Conservation (phyloP, 2,888 invertebrate genomes). For the Sinelater perroti region DNA sequence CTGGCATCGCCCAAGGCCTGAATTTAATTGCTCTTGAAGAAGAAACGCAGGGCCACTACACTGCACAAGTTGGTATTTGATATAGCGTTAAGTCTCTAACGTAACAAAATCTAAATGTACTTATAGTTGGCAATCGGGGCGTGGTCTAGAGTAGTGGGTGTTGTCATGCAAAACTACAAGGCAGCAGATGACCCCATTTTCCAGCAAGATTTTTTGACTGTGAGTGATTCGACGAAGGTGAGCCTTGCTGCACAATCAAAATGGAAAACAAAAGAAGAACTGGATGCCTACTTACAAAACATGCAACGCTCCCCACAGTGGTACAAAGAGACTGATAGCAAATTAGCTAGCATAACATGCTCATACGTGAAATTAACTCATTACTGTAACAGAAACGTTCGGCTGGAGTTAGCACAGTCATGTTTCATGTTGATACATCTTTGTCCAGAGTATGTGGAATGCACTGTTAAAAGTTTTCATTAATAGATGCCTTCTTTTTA, state of each 20-base stretch:
- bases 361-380: slow-evolving; percentile 65
- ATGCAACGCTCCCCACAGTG: slow-evolving; percentile 64
- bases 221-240: not conserved
- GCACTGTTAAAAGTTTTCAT: too few relatives aligned
- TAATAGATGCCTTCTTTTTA: too few relatives aligned
- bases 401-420: slow-evolving; percentile 69
- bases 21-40: slow-evolving; percentile 66
- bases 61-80: slow-evolving; percentile 63
- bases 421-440: slow-evolving; percentile 67
- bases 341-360: slow-evolving; percentile 63
- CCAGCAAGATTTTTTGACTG: not conserved
- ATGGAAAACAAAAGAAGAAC: slow-evolving; percentile 50
- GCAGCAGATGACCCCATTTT: slow-evolving; percentile 36
- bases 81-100: not conserved
- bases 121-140: slow-evolving; percentile 60
- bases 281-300: slow-evolving; percentile 57
- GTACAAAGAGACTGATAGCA: slow-evolving; percentile 67
- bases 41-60: slow-evolving; percentile 69
- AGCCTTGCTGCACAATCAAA: not conserved
- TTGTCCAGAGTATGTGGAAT: slow-evolving; percentile 65
- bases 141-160: slow-evolving; percentile 59
- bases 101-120: not conserved
- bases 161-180: slow-evolving; percentile 62
- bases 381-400: slow-evolving; percentile 70
- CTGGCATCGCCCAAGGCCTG: slow-evolving; percentile 70